phyloP scores from a whole-genome alignment of 2,888 invertebrate genomes.

The Nymphalis urticae region DNA sequence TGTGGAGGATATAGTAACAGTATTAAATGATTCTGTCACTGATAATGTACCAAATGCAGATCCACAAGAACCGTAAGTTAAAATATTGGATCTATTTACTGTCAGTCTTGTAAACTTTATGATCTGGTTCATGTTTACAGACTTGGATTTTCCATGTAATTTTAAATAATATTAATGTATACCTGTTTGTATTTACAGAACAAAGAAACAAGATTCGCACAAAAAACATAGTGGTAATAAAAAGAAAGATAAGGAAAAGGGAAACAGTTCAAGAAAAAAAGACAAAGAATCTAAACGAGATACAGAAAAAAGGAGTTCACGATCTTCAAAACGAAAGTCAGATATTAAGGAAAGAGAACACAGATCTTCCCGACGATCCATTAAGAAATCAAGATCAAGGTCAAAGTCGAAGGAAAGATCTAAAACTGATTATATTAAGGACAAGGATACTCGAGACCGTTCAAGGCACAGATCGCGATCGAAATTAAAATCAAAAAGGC shows the following conservation, averaged over 20 bases:
- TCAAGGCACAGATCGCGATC: conserved; percentile 60
- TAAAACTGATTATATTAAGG: conserved; percentile 52
- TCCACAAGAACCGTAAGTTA: conserved; percentile 51
- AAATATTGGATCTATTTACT: background rate
- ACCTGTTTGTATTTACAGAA: conserved; percentile 29
- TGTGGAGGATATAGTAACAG: conserved; percentile 85
- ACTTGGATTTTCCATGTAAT: no score
- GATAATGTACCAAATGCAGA: conserved; percentile 49
- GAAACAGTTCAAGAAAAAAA: conserved; percentile 54
- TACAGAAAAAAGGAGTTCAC: conserved; percentile 59
- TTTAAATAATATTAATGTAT: no score
- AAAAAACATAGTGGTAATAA: conserved; percentile 45
- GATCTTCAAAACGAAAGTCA: conserved; percentile 61
- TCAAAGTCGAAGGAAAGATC: conserved; percentile 58
- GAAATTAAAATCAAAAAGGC: conserved; percentile 54
- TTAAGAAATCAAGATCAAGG: conserved; percentile 54
- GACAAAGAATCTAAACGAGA: conserved; percentile 63
- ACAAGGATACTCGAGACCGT: conserved; percentile 59
- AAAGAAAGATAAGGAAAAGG: conserved; percentile 44
- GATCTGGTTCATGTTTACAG: no score
- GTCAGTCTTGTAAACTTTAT: background rate
- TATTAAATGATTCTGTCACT: conserved; percentile 78
- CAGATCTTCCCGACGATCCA: conserved; percentile 57
- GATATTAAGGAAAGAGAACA: conserved; percentile 59
- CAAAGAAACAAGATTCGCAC: conserved; percentile 46